Evolutionary conservation across 2,113 vertebrate species (phyloP).

Genomic region (Lipotes vexillifer): DNA sequence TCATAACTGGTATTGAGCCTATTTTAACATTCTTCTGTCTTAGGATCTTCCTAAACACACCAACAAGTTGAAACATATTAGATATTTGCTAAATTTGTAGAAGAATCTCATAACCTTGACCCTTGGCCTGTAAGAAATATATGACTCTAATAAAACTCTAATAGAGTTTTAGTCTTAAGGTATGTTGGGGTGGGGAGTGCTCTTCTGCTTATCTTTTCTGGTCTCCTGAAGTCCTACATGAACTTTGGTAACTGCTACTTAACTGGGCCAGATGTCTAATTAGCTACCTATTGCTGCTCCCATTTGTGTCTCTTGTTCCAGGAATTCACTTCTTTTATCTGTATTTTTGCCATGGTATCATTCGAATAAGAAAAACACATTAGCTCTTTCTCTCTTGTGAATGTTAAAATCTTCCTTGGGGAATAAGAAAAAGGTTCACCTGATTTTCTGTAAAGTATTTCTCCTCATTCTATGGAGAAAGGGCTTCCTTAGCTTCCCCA

Average conservation of each 20-base stretch:
- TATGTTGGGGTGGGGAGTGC: neutral
- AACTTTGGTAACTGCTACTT: neutral
- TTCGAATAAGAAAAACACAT: constrained; percentile 7
- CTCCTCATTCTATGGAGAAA: neutral
- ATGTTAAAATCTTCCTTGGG: constrained; percentile 29
- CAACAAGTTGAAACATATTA: neutral
- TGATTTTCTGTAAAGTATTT: constrained; percentile 30
- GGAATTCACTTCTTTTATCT: neutral
- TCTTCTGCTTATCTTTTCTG: neutral
- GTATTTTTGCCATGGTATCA: neutral
- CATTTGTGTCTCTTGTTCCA: neutral
- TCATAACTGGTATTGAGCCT: neutral
- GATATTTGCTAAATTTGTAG: neutral
- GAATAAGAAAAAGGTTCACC: constrained; percentile 2
- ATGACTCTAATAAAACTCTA: neutral
- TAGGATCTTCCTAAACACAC: neutral
- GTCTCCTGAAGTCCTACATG: neutral
- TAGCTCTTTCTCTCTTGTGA: neutral
- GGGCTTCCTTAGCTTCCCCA: constrained; percentile 47
- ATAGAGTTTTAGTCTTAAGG: neutral
- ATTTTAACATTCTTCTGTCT: neutral
- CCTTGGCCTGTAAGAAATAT: neutral
- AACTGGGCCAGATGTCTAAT: neutral
- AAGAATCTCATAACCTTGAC: neutral
- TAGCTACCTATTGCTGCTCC: neutral